Evolutionary conservation across 2,797 vertebrate species (phyloP).

Genomic region (Sparus aurata): DNA sequence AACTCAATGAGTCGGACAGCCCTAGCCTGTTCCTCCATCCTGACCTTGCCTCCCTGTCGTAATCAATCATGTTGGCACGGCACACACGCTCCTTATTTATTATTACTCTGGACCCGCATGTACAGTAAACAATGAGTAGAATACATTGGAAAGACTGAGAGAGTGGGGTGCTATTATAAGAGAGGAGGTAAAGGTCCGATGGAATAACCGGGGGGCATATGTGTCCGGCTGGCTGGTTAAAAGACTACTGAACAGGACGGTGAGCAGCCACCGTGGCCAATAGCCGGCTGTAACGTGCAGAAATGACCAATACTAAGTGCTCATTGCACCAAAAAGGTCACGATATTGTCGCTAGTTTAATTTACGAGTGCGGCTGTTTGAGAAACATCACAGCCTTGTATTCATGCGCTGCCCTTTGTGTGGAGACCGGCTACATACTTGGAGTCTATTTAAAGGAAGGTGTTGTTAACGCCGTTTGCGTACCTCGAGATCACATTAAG

Average conservation of each 20-base stretch:
- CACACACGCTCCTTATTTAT: slow-evolving; percentile 88
- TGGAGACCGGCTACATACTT: slow-evolving; percentile 40
- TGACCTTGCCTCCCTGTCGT: slow-evolving; percentile 88
- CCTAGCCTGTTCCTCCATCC: slow-evolving; percentile 88
- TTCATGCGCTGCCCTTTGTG: slow-evolving; percentile 39
- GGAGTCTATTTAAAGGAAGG: slow-evolving; percentile 59
- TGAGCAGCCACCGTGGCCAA: slow-evolving; percentile 66
- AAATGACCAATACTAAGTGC: slow-evolving; percentile 77
- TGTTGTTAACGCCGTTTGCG: slow-evolving; percentile 72
- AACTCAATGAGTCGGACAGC: slow-evolving; percentile 89
- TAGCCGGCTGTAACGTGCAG: slow-evolving; percentile 53
- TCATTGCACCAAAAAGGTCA: slow-evolving; percentile 74
- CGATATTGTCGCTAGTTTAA: slow-evolving; percentile 72
- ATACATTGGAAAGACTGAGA: slow-evolving; percentile 84
- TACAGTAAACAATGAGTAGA: slow-evolving; percentile 88
- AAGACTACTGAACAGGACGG: slow-evolving; percentile 73
- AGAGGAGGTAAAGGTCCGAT: slow-evolving; percentile 82
- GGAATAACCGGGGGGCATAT: slow-evolving; percentile 83
- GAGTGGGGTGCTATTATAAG: slow-evolving; percentile 82
- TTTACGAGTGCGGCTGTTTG: slow-evolving; percentile 65
- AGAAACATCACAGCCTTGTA: slow-evolving; percentile 62
- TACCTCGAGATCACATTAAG: slow-evolving; percentile 73
- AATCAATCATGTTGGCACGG: slow-evolving; percentile 88
- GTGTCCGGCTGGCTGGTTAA: slow-evolving; percentile 83
- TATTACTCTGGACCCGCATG: slow-evolving; percentile 86